phyloP scores from a whole-genome alignment of 2,113 vertebrate genomes.

The Sclerurus mexicanus region DNA sequence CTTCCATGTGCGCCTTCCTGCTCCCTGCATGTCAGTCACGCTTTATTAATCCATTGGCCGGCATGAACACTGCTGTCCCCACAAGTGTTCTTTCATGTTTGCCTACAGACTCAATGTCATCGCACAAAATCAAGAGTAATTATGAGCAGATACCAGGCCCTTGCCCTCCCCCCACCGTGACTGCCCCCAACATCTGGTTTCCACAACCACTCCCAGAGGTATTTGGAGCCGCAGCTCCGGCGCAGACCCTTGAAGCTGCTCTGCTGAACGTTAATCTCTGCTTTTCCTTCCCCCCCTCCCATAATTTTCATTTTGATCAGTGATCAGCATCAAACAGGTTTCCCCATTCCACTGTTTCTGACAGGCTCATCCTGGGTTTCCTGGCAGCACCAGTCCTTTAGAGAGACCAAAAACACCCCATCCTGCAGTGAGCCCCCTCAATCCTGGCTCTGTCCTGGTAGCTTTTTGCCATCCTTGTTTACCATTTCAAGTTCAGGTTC shows the following conservation, averaged over 20 bases:
- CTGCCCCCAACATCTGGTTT: slow-evolving; percentile 87
- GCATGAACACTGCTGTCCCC: slow-evolving; percentile 63
- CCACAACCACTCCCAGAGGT: slow-evolving; percentile 72
- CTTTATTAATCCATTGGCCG: slow-evolving; percentile 66
- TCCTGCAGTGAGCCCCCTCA: not conserved
- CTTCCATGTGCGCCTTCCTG: slow-evolving; percentile 74
- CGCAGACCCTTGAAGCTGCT: not conserved
- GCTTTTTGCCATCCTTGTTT: not conserved
- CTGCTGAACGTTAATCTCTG: not conserved
- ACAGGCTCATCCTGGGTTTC: accelerated
- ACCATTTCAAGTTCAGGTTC: not conserved
- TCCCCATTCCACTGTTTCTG: not conserved
- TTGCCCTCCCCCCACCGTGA: not conserved
- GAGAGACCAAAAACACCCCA: too few relatives aligned
- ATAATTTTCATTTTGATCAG: not conserved
- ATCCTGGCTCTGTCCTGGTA: accelerated
- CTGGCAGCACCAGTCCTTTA: not conserved
- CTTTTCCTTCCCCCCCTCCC: not conserved
- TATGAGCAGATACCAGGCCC: slow-evolving; percentile 82
- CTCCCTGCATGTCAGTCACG: slow-evolving; percentile 63
- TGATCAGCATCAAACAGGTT: not conserved
- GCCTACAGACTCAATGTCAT: slow-evolving; percentile 81
- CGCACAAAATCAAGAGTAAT: slow-evolving; percentile 89
- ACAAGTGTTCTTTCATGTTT: slow-evolving; percentile 78
- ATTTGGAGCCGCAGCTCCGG: not conserved